These are phyloP conservation scores for Antedon mediterranea DNA, from an alignment of 53 echinoderm and acorn worm genomes.

Conservation along the genomic window DNA sequence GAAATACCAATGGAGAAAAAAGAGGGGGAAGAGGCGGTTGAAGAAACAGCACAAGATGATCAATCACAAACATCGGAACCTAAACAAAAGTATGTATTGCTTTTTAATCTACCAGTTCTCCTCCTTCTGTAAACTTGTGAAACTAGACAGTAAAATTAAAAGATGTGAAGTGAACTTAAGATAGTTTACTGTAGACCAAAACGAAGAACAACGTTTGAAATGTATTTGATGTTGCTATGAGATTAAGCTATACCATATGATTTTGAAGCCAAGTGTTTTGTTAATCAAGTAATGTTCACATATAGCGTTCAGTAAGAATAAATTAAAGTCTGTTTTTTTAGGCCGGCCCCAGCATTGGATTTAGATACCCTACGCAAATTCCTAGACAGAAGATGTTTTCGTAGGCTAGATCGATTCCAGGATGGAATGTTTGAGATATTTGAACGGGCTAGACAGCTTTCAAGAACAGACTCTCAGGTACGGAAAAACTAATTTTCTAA, in stretches of 20 bases:
- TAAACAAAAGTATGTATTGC: constrained; percentile 23
- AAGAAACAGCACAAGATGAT: constrained; percentile 7
- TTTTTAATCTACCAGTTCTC: background rate
- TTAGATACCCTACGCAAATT: constrained; percentile 76
- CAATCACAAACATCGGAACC: background rate
- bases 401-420: constrained; percentile 84
- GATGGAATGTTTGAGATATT: constrained; percentile 94
- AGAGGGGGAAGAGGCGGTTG: constrained; percentile 7
- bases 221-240: no score
- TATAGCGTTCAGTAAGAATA: no score
- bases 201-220: no score
- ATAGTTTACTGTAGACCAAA: no score
- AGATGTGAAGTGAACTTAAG: no score
- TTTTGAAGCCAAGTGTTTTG: no score
- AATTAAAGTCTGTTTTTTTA: constrained; percentile 1
- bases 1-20: constrained; percentile 80
- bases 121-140: background rate
- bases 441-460: constrained; percentile 66
- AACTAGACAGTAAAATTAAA: no score
- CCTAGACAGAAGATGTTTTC: constrained; percentile 80
- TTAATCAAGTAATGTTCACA: no score
- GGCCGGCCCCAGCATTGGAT: constrained; percentile 49
- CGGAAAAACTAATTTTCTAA: no score
- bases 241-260: no score
- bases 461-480: constrained; percentile 98